A percentile compares a stretch with the other conserved stretches of the same genome.
These are phyloP conservation scores for Molothrus ater DNA, from an alignment of 2,797 vertebrate species.

Conservation along the genomic window DNA sequence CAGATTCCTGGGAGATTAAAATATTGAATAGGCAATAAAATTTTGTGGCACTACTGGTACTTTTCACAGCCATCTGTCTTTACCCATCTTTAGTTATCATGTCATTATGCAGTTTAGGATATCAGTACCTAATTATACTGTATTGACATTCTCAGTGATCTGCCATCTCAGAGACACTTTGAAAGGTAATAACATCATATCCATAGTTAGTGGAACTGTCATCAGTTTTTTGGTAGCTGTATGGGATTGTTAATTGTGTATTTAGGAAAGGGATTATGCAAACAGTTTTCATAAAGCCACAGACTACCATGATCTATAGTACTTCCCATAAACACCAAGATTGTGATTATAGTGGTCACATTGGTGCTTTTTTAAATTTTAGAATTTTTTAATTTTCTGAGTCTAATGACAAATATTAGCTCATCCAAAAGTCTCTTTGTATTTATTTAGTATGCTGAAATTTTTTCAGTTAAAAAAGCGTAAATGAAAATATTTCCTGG, in stretches of 20 bases:
- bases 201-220: neutral
- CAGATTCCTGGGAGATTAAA: neutral
- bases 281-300: neutral
- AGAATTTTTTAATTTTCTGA: neutral
- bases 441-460: neutral
- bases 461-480: neutral
- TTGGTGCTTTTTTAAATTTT: neutral
- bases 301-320: neutral
- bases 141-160: neutral
- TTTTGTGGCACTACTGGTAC: neutral
- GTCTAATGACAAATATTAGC: neutral
- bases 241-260: neutral
- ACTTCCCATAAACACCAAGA: neutral
- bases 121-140: neutral
- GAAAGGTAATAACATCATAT: neutral
- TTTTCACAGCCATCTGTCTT: neutral
- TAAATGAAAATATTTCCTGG: neutral
- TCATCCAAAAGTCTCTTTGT: neutral
- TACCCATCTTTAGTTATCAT: neutral
- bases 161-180: neutral
- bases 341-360: neutral
- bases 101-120: neutral
- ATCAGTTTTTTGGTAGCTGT: neutral
- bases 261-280: neutral
- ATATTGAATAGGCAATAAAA: neutral